Percentiles rank a stretch among this genome's conserved stretches.
Evolutionary conservation across 2,113 vertebrate genomes (phyloP).

Genomic region (Chaetodon trifascialis): DNA sequence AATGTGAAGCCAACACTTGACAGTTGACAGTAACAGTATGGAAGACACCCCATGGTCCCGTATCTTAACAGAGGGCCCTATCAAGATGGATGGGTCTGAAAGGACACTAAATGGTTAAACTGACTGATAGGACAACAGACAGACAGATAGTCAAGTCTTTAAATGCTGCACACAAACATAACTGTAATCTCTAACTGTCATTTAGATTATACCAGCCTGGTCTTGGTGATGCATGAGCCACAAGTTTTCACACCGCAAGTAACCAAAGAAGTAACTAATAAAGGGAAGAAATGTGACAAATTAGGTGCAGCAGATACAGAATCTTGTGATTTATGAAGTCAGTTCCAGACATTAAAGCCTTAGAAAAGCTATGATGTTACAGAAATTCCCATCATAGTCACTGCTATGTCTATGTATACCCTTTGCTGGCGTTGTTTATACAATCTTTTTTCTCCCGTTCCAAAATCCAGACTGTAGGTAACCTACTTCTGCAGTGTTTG

Average conservation of each 20-base stretch:
- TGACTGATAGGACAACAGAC: slow-evolving; percentile 73
- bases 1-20: slow-evolving; percentile 49
- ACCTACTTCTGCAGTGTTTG: slow-evolving; percentile 73
- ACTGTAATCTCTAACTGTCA: slow-evolving; percentile 33
- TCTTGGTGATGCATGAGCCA: slow-evolving; percentile 2
- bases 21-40: slow-evolving; percentile 78
- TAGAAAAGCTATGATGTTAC: slow-evolving; percentile 28
- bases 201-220: slow-evolving; percentile 13
- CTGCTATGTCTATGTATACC: slow-evolving; percentile 50
- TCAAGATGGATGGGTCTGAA: slow-evolving; percentile 77
- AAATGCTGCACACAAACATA: slow-evolving; percentile 31
- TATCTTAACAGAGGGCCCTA: slow-evolving; percentile 75
- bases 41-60: slow-evolving; percentile 72
- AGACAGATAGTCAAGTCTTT: slow-evolving; percentile 59
- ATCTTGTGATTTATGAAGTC: slow-evolving; percentile 43
- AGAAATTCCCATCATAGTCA: slow-evolving; percentile 42
- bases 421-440: slow-evolving; percentile 57
- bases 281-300: slow-evolving; percentile 16
- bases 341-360: slow-evolving; percentile 24
- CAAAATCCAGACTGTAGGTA: slow-evolving; percentile 60
- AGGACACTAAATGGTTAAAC: slow-evolving; percentile 63
- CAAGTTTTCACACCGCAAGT: not conserved
- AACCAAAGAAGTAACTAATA: not conserved
- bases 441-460: slow-evolving; percentile 33
- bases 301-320: not conserved